Evolutionary conservation across 2,888 invertebrate genomes (phyloP), one percentile per base, ranked within the genome.

Genomic region (Corbicula japonica): DNA sequence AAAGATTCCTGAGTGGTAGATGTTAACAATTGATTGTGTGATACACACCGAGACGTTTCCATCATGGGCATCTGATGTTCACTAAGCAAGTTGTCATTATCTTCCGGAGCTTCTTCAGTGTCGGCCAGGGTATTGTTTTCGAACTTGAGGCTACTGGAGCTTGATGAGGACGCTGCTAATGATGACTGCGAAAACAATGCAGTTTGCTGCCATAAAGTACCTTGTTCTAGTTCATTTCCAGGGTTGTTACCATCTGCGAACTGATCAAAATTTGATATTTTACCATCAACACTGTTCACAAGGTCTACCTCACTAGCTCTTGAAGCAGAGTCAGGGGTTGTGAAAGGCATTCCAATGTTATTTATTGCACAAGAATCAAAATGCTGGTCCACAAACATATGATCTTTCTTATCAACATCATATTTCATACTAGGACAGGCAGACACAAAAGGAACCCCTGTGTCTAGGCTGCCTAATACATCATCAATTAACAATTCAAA

Each of bases 401-500:
- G n/a, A n/a, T n/a, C n/a, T n/a, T n/a, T n/a, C n/a, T n/a, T n/a
- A n/a, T n/a, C n/a, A n/a, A n/a, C n/a, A n/a, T n/a, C n/a, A n/a
- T n/a, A n/a, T n/a, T n/a, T n/a, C n/a, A n/a, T n/a, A n/a, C n/a
- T n/a, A n/a, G n/a, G n/a, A n/a, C n/a, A n/a, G n/a, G n/a, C n/a
- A 35, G 1, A 23, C 21, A 41, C 54, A 30, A 58, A 41, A 46
- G 56, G 70, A 65, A 70, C 61, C 15, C 21, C 38, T 10, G 41
- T 48, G 30, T 77, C 81, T 21, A 76, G 23, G 34, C 65, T 68
- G 63, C 34, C 26, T n/a, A 83, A 32, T 8, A 83, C 73, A 61
- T 86, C 82, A 58, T 80, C 75, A 54, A 86, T 82, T 15, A 86
- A 48, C 10, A 62, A 41, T 56, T 84, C 86, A 76, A 86, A 80